A percentile compares a stretch with the other conserved stretches of the same genome.
Evolutionary conservation across 2,888 invertebrate species (phyloP).

Genomic region (Zygaena filipendulae): DNA sequence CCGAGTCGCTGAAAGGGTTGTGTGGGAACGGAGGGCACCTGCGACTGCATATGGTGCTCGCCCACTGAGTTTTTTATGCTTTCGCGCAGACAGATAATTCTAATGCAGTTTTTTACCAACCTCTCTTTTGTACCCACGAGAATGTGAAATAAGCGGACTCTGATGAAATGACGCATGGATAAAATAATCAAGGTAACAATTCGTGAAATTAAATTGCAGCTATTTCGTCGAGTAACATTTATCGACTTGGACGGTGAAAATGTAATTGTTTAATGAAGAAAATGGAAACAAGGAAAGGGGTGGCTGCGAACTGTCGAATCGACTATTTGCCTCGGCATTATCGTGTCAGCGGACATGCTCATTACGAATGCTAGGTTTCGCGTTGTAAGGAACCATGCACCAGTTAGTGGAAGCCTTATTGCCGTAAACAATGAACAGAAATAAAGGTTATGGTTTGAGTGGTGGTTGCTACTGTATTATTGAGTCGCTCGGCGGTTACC

Average conservation of each 20-base stretch:
- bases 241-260: neutral
- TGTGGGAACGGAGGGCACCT: conserved; percentile 70
- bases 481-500: conserved; percentile 47
- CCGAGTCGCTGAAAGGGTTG: conserved; percentile 62
- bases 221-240: too few relatives aligned
- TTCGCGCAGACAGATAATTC: conserved; percentile 55
- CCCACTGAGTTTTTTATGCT: conserved; percentile 53
- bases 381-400: conserved; percentile 27
- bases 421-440: conserved; percentile 4
- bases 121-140: too few relatives aligned
- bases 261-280: too few relatives aligned
- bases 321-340: conserved; percentile 57
- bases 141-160: too few relatives aligned
- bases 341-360: conserved; percentile 47
- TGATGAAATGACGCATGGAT: too few relatives aligned
- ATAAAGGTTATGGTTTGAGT: conserved; percentile 18
- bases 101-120: conserved; percentile 60
- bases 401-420: conserved; percentile 24
- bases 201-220: too few relatives aligned
- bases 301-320: conserved; percentile 51
- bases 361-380: conserved; percentile 48
- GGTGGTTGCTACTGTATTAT: conserved; percentile 42
- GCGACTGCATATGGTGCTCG: conserved; percentile 64
- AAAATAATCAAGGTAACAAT: too few relatives aligned
- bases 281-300: too few relatives aligned